Conservation (phyloP, 2,888 invertebrate genomes). For the Sialis fuliginosa region DNA sequence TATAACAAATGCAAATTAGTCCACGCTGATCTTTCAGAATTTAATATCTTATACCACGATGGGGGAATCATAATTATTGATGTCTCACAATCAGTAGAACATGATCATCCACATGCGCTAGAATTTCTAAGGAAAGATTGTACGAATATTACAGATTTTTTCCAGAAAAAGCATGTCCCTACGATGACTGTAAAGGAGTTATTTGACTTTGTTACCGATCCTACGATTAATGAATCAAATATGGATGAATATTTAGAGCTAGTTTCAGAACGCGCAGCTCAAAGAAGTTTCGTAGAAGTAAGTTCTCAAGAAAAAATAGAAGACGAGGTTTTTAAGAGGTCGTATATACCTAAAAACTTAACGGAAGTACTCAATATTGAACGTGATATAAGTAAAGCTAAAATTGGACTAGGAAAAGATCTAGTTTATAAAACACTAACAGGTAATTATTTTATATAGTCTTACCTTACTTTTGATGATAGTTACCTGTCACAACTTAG, state of each 20-base stretch:
- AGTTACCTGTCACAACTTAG: background rate
- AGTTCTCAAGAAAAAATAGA: constrained; percentile 63
- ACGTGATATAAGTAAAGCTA: constrained; percentile 66
- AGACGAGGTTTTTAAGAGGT: constrained; percentile 84
- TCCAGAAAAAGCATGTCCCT: constrained; percentile 74
- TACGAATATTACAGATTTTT: constrained; percentile 81
- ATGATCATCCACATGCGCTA: constrained; percentile 90
- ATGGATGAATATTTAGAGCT: constrained; percentile 64
- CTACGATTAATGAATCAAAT: constrained; percentile 62
- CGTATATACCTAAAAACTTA: constrained; percentile 83
- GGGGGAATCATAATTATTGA: constrained; percentile 84
- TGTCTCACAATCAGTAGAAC: constrained; percentile 96
- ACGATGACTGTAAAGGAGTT: constrained; percentile 81
- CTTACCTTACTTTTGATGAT: background rate
- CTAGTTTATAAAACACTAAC: constrained; percentile 75
- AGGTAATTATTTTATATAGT: background rate
- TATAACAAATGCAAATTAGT: constrained; percentile 88
- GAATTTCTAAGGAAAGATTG: constrained; percentile 92
- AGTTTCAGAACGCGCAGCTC: constrained; percentile 47
- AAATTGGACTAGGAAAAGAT: constrained; percentile 51
- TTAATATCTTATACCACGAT: constrained; percentile 75
- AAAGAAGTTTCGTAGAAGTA: constrained; percentile 41
- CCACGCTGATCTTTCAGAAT: constrained; percentile 96
- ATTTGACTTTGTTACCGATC: constrained; percentile 93
- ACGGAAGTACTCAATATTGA: constrained; percentile 79